Percentiles rank a stretch among this genome's conserved stretches.
phyloP scores from a whole-genome alignment of 92 coral and sea anemone genomes.

The Heteractis magnifica region DNA sequence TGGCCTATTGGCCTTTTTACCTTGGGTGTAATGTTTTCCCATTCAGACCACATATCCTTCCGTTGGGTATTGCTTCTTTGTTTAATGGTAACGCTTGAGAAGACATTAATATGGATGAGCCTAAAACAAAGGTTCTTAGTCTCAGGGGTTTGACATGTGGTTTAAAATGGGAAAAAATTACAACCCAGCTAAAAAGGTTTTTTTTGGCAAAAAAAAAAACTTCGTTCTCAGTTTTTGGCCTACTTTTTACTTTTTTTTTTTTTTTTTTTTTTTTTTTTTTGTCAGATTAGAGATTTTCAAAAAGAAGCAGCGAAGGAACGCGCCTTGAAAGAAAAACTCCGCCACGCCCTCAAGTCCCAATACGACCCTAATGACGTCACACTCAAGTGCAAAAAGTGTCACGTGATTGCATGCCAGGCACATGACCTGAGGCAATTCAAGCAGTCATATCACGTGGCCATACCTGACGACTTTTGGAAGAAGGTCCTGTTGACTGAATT shows the following conservation, averaged over 20 bases:
- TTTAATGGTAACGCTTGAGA: no score
- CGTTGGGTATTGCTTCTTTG: no score
- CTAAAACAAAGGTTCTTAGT: no score
- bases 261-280: neutral
- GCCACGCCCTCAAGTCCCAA: conserved; percentile 26
- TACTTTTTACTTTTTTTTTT: neutral
- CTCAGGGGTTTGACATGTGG: no score
- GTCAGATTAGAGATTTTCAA: conserved; percentile 51
- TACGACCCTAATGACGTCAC: conserved; percentile 57
- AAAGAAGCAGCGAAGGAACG: conserved; percentile 46
- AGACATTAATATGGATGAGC: no score
- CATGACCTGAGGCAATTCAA: conserved; percentile 65
- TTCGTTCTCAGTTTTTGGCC: neutral
- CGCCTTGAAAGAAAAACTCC: conserved; percentile 34
- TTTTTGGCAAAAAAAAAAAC: no score
- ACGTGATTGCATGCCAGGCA: conserved; percentile 72
- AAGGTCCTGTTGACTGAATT: conserved; percentile 1
- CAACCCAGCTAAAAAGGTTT: no score
- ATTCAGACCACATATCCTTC: no score
- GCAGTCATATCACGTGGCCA: conserved; percentile 53
- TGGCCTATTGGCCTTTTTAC: no score
- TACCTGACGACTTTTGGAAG: conserved; percentile 51
- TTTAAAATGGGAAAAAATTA: no score
- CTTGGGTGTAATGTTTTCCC: no score
- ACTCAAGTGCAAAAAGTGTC: conserved; percentile 77